Conservation (phyloP, 2,113 vertebrate species). For the Microcebus jonahi region DNA sequence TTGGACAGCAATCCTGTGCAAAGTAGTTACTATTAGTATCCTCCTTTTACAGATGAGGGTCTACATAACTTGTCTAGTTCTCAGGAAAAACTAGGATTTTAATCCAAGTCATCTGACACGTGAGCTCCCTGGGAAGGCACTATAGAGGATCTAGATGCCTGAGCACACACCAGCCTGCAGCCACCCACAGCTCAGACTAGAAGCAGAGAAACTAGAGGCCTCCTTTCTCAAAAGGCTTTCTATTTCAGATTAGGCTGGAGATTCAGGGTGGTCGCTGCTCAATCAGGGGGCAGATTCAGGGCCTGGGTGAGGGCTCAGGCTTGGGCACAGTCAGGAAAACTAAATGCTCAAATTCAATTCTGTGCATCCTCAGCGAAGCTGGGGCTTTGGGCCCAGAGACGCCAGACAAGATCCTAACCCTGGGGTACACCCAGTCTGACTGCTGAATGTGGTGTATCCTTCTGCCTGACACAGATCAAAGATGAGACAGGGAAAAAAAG, state of each 20-base stretch:
- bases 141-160: neutral
- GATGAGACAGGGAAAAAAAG: neutral
- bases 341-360: conserved; percentile 13
- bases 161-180: neutral
- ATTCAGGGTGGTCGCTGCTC: neutral
- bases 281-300: neutral
- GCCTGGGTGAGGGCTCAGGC: neutral
- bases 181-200: neutral
- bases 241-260: conserved; percentile 26
- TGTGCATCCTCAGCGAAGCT: neutral
- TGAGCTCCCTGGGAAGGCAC: neutral
- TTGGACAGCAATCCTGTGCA: neutral
- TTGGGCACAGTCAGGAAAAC: neutral
- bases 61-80: conserved; percentile 13
- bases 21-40: neutral
- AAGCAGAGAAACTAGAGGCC: neutral
- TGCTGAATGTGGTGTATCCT: neutral
- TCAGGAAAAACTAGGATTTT: conserved; percentile 16
- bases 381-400: neutral
- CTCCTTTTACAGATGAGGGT: neutral
- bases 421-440: neutral
- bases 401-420: neutral
- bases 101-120: conserved; percentile 22
- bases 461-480: conserved; percentile 13
- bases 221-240: conserved; percentile 7